Evolutionary conservation across 2,888 invertebrate species (phyloP), one percentile per base, ranked within the genome.

Genomic region (Idaea straminata): DNA sequence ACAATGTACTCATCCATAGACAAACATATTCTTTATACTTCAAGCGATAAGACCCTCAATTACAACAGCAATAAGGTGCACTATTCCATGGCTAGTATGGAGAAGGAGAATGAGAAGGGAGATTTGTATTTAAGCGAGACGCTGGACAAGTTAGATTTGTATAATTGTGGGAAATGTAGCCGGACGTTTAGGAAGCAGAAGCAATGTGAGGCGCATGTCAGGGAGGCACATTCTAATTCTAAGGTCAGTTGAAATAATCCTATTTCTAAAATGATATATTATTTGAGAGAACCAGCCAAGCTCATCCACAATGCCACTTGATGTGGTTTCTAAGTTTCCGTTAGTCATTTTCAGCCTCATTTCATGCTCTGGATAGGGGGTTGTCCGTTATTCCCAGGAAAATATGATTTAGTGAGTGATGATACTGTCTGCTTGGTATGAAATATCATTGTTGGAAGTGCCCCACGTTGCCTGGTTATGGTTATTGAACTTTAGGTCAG

Each of bases 151-250:
- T 65, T 91, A 60, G 90, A 88, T 15, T 65, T 88, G 63, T 91
- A 84, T 61, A 85, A 79, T 64, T 92, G 93, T 71, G 75, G 78
- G 5, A 91, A 89, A 82, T 89, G 93, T 64, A 87, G 93, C 72
- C 95, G 94, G 80, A 89, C 93, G 5, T 95, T 95, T 76, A 88
- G 94, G 67, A 93, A 95, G 63, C 94, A 95, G 80, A 95, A 94
- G 77, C 94, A 94, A 3, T 94, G 93, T 70, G 95, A 95, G 69
- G 88, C 92, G 0, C 95, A 95, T 77, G 88, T 95, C 72, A 93
- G 94, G 70, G 94, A 94, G 0, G 47, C 47, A 4, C 47, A 47
- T 47, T 47, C 47, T 10, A 47, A 13, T 47, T 47, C 47, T 7
- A 47, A 47, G 47, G 47, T 47, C 0, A 47, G 47, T 47, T 47